These are phyloP conservation scores for Gymnoscelis rufifasciata DNA, from an alignment of 2,888 invertebrate genomes.

Conservation along the genomic window DNA sequence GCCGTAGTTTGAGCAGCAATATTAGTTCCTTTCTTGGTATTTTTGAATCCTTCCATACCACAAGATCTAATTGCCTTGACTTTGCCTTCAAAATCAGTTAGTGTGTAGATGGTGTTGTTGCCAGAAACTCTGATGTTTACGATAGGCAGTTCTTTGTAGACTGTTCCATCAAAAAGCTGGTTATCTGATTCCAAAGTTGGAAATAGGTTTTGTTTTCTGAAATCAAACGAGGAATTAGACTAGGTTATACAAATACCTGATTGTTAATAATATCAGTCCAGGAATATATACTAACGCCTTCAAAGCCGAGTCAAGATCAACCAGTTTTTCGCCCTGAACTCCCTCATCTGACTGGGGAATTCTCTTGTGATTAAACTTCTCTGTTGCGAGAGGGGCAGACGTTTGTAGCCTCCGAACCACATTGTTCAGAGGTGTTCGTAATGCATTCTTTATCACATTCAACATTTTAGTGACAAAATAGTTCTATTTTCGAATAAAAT, in stretches of 20 bases:
- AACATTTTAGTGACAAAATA: slow-evolving; percentile 45
- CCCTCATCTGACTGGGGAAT: slow-evolving; percentile 84
- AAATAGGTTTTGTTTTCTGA: slow-evolving; percentile 83
- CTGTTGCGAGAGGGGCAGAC: slow-evolving; percentile 43
- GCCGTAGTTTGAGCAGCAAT: slow-evolving; percentile 98
- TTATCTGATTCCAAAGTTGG: slow-evolving; percentile 86
- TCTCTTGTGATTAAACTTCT: slow-evolving; percentile 66
- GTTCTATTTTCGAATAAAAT: neutral
- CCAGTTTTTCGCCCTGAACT: slow-evolving; percentile 84
- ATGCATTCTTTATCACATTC: slow-evolving; percentile 46
- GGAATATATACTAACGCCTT: slow-evolving; percentile 70
- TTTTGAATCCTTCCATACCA: slow-evolving; percentile 96
- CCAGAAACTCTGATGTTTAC: slow-evolving; percentile 88
- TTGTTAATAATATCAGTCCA: no score
- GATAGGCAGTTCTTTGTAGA: slow-evolving; percentile 89
- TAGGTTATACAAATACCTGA: no score
- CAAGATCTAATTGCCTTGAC: slow-evolving; percentile 84
- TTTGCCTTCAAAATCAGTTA: slow-evolving; percentile 85
- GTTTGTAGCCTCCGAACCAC: slow-evolving; percentile 55
- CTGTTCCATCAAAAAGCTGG: slow-evolving; percentile 85
- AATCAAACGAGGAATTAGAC: slow-evolving; percentile 1
- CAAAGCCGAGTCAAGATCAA: slow-evolving; percentile 83
- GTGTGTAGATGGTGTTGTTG: slow-evolving; percentile 92
- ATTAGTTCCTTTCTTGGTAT: slow-evolving; percentile 96
- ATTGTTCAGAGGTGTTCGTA: slow-evolving; percentile 42